These are phyloP conservation scores for Toxotes jaculatrix DNA, from an alignment of 2,113 vertebrate genomes.

Conservation along the genomic window DNA sequence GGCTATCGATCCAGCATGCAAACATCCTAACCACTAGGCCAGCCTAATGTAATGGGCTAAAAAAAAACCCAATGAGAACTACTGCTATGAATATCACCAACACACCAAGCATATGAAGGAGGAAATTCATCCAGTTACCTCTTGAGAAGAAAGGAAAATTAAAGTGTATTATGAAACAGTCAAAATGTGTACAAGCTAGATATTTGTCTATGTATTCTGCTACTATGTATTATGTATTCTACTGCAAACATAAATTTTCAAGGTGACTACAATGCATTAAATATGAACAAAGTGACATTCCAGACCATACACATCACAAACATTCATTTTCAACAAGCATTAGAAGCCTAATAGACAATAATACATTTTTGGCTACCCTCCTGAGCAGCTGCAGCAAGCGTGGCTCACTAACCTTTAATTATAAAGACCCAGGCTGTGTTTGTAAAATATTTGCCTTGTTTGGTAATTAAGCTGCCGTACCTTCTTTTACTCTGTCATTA, in stretches of 20 bases:
- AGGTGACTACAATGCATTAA: background rate
- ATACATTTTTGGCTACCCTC: conserved; percentile 1
- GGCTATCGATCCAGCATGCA: conserved; percentile 79
- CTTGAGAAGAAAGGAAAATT: background rate
- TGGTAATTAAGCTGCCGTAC: conserved; percentile 39
- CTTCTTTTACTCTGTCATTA: conserved; percentile 47
- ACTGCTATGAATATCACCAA: conserved; percentile 6
- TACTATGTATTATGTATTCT: background rate
- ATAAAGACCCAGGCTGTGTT: conserved; percentile 18
- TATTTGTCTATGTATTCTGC: background rate
- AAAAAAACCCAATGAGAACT: conserved; percentile 53
- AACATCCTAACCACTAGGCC: conserved; percentile 58
- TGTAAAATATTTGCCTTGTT: conserved; percentile 43
- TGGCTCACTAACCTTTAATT: conserved; percentile 36
- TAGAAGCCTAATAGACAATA: background rate
- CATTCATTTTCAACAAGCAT: background rate
- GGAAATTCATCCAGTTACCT: conserved; percentile 26
- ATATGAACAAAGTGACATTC: background rate
- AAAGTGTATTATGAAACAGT: background rate
- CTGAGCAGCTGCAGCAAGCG: background rate
- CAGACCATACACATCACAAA: background rate
- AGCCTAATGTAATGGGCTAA: conserved; percentile 30
- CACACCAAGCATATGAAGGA: background rate
- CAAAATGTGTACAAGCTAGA: background rate
- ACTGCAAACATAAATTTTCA: background rate